Conservation (phyloP, 2,888 invertebrate species). For the Theodoxus fluviatilis region DNA sequence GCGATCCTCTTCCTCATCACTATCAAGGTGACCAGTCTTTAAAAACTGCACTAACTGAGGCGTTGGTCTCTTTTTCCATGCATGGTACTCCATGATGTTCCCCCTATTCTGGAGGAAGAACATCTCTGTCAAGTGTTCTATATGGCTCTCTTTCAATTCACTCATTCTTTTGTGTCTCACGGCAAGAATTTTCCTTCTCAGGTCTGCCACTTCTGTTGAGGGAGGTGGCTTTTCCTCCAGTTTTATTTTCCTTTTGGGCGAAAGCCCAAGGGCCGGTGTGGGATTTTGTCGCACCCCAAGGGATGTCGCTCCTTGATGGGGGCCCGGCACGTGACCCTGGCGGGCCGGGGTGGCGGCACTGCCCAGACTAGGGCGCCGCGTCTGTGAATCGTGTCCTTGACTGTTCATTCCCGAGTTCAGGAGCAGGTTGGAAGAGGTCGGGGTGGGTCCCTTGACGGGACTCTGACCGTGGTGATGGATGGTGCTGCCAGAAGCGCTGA, state of each 20-base stretch:
- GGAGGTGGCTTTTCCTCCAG: conserved; percentile 59
- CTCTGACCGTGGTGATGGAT: conserved; percentile 56
- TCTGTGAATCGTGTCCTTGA: no score
- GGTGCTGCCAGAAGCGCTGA: conserved; percentile 45
- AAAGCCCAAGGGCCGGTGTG: conserved; percentile 38
- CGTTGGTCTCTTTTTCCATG: conserved; percentile 81
- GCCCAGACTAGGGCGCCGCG: no score
- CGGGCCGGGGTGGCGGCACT: no score
- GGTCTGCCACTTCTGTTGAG: conserved; percentile 50
- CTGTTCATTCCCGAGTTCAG: no score
- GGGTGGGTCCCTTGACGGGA: conserved; percentile 38
- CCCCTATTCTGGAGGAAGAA: conserved; percentile 87
- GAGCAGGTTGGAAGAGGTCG: conserved; percentile 27
- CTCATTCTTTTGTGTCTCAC: conserved; percentile 50
- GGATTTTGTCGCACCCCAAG: no score
- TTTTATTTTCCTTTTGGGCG: conserved; percentile 54
- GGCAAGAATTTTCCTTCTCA: conserved; percentile 54
- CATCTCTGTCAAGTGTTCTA: conserved; percentile 73
- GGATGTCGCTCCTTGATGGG: no score
- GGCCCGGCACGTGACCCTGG: no score
- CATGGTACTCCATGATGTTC: conserved; percentile 85
- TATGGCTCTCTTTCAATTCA: conserved; percentile 61
- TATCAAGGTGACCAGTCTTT: conserved; percentile 76
- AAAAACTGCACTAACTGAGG: conserved; percentile 79
- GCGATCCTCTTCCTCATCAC: conserved; percentile 69